These are phyloP conservation scores for Zoanthus sociatus DNA, from an alignment of 92 coral and sea anemone species.

Conservation along the genomic window DNA sequence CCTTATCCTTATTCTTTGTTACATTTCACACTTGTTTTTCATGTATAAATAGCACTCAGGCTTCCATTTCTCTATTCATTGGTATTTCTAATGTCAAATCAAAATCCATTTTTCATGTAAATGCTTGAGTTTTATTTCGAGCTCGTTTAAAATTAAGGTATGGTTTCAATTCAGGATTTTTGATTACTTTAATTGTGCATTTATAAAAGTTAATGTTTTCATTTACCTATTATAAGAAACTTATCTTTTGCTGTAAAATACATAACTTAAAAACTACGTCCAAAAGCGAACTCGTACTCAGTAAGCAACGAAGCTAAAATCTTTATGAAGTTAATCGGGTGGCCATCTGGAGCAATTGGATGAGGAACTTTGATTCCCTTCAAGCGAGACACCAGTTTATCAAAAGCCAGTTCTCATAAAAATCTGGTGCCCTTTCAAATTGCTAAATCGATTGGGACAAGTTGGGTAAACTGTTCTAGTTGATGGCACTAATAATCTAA, in stretches of 20 bases:
- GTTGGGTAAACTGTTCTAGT: background rate
- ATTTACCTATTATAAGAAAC: too few species aligned
- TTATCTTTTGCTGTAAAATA: too few species aligned
- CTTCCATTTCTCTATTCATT: too few species aligned
- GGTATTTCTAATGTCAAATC: background rate
- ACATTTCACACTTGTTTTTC: background rate
- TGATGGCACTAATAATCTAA: background rate
- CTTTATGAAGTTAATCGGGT: too few species aligned
- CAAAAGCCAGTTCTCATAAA: too few species aligned
- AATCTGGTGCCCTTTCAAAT: too few species aligned
- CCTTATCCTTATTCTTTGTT: background rate
- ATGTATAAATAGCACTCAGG: background rate
- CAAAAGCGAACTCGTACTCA: too few species aligned
- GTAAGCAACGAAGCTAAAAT: too few species aligned
- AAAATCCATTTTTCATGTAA: background rate
- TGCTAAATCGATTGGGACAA: background rate
- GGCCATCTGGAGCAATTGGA: too few species aligned
- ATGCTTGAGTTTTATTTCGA: background rate
- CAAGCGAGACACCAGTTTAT: too few species aligned
- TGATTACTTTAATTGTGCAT: background rate
- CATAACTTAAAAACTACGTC: too few species aligned
- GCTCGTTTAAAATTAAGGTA: background rate
- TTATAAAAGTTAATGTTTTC: background rate
- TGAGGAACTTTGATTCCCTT: too few species aligned
- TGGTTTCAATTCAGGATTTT: background rate